Percentiles rank a stretch among this genome's conserved stretches.
Conservation (phyloP, 2,797 vertebrate genomes). For the Poeciliopsis presidionis region DNA sequence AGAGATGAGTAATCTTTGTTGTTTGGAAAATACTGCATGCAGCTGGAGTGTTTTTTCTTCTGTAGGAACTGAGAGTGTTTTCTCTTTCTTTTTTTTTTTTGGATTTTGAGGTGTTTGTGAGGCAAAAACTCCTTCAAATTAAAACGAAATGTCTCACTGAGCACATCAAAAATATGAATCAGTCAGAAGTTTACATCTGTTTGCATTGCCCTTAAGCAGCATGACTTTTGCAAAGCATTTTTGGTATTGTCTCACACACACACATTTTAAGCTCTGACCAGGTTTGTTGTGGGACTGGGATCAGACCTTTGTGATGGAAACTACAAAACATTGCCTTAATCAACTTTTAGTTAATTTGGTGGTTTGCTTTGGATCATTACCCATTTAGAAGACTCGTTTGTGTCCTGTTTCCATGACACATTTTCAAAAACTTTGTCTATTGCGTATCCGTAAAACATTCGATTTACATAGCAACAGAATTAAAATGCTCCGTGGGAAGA, state of each 20-base stretch:
- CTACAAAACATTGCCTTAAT: neutral
- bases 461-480: neutral
- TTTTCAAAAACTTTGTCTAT: neutral
- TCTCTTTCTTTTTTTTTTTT: neutral
- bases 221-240: neutral
- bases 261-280: neutral
- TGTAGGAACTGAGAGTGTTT: slow-evolving; percentile 34
- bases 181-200: neutral
- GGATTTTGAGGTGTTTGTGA: neutral
- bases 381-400: neutral
- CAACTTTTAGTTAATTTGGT: neutral
- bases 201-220: neutral
- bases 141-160: neutral
- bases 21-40: slow-evolving; percentile 35
- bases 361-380: neutral
- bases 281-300: neutral
- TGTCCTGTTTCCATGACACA: neutral
- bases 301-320: neutral
- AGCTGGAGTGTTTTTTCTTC: slow-evolving; percentile 52
- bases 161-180: neutral
- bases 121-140: neutral
- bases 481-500: neutral
- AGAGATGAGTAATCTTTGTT: slow-evolving; percentile 28
- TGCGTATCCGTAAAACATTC: neutral
- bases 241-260: neutral